Percentiles rank a stretch among this genome's conserved stretches.
These are phyloP conservation scores for Bombus waltoni DNA, from an alignment of 1,140 invertebrate genomes.

Conservation along the genomic window DNA sequence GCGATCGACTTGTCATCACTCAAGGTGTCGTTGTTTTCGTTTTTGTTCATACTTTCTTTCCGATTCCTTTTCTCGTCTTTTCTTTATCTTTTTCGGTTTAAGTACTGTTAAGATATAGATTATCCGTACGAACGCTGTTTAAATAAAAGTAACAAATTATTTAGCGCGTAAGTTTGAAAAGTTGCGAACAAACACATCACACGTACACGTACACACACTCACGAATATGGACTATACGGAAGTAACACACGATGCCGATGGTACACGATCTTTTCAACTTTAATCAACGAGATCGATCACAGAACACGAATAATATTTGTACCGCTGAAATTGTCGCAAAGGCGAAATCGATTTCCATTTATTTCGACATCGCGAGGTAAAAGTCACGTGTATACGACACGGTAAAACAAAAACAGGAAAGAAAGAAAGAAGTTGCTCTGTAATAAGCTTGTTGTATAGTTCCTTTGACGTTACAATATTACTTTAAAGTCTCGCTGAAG, in stretches of 20 bases:
- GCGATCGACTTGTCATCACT: constrained; percentile 7
- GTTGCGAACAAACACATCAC: constrained; percentile 46
- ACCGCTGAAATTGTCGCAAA: neutral
- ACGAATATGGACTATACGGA: constrained; percentile 5
- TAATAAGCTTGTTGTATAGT: constrained; percentile 61
- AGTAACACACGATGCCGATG: neutral
- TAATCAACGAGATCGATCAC: neutral
- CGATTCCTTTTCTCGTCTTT: neutral
- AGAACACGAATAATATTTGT: neutral
- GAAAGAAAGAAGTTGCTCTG: constrained; percentile 25
- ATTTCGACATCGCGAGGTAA: neutral
- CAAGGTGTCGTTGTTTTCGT: constrained; percentile 31
- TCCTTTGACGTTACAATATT: constrained; percentile 63
- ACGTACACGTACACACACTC: constrained; percentile 16
- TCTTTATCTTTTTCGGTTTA: constrained; percentile 27
- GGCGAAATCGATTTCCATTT: constrained; percentile 8
- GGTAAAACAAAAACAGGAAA: constrained; percentile 3
- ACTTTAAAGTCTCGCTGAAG: constrained; percentile 51
- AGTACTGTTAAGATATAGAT: constrained; percentile 60
- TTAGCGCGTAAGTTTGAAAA: constrained; percentile 64
- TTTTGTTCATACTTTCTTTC: constrained; percentile 44
- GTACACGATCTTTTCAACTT: neutral
- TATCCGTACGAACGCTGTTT: constrained; percentile 64
- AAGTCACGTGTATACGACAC: neutral
- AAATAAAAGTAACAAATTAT: constrained; percentile 62